phyloP scores from a whole-genome alignment of 2,888 invertebrate species.

The Tupiocoris notatus region DNA sequence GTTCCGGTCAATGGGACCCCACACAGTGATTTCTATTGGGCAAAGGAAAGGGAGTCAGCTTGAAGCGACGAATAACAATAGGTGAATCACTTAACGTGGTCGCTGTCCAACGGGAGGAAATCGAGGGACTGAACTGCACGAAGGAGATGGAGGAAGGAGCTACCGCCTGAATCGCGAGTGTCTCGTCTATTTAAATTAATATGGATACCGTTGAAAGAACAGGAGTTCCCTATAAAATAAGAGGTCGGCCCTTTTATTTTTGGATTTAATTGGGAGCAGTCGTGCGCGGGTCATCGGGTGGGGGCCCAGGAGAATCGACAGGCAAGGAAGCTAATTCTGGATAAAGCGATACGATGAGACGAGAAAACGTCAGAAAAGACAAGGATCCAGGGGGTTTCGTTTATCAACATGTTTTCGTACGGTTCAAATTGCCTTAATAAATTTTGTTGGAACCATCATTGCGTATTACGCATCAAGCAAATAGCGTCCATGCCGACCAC shows the following conservation, averaged over 20 bases:
- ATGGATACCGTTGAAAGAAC: neutral
- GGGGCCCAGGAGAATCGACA: constrained; percentile 7
- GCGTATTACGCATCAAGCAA: no score
- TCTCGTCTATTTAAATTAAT: neutral
- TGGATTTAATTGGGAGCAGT: constrained; percentile 28
- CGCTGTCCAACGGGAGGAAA: neutral
- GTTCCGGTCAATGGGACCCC: neutral
- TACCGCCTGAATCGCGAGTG: neutral
- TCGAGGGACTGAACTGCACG: neutral
- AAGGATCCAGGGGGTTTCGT: no score
- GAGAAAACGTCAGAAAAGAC: neutral
- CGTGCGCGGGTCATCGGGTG: constrained; percentile 8
- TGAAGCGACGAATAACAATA: neutral
- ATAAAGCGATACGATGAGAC: neutral
- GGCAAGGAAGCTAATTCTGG: constrained; percentile 29
- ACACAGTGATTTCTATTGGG: neutral
- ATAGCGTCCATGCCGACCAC: no score
- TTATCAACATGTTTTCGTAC: no score
- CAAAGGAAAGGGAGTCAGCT: neutral
- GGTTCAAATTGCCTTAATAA: no score
- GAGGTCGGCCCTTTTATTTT: constrained; percentile 14
- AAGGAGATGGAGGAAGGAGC: neutral
- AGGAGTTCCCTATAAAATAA: neutral
- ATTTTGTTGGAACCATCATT: no score
- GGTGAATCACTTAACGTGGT: neutral